phyloP scores from a whole-genome alignment of 2,797 vertebrate genomes.

The Nasua narica region DNA sequence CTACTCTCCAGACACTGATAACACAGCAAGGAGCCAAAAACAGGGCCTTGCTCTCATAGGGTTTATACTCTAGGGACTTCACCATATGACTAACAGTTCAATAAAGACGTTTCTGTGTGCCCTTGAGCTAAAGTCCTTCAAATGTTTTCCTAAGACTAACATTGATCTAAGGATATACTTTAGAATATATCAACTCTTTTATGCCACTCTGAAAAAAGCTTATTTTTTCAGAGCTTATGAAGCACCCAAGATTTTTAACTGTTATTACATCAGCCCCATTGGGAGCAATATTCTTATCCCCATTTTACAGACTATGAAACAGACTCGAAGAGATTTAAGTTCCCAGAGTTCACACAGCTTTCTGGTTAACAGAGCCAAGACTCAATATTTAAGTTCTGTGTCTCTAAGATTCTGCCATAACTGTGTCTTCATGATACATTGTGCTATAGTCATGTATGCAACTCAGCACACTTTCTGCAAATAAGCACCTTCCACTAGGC shows the following conservation, averaged over 20 bases:
- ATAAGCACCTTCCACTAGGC: background rate
- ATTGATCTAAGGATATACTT: background rate
- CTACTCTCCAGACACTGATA: background rate
- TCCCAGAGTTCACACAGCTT: background rate
- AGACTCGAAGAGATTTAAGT: background rate
- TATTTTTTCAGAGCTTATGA: no score
- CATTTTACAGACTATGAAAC: background rate
- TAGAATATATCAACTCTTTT: background rate
- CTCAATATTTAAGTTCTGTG: background rate
- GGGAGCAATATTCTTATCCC: background rate
- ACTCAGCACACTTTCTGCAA: background rate
- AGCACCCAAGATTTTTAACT: background rate
- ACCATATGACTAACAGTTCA: background rate
- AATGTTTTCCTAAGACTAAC: background rate
- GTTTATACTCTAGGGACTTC: background rate
- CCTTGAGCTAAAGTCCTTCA: background rate
- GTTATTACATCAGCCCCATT: background rate
- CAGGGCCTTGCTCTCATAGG: background rate
- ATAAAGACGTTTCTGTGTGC: background rate
- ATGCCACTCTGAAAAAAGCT: background rate
- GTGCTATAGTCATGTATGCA: background rate
- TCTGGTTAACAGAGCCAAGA: background rate
- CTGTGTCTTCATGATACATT: accelerated
- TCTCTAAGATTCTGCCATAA: background rate
- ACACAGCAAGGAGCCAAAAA: background rate